Evolutionary conservation across 2,797 vertebrate species (phyloP).

Genomic region (Lemur catta): DNA sequence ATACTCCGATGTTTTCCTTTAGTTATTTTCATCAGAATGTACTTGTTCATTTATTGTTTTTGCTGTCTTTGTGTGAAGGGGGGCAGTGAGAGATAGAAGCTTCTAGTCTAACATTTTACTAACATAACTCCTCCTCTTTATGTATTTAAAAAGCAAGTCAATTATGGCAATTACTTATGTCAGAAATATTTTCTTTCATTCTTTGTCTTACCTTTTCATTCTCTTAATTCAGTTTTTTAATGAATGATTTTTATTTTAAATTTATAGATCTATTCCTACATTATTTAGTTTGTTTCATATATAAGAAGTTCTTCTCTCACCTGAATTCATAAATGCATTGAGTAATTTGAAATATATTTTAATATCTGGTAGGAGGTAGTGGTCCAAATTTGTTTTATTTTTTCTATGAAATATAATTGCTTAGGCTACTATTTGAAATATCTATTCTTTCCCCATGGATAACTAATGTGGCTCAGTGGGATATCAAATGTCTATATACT

Average conservation of each 20-base stretch:
- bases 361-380: neutral
- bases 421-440: neutral
- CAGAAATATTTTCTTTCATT: neutral
- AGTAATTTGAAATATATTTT: neutral
- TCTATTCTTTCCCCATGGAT: neutral
- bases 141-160: neutral
- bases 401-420: neutral
- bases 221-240: neutral
- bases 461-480: neutral
- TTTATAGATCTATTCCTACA: neutral
- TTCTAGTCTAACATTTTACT: neutral
- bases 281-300: neutral
- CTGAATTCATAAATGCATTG: neutral
- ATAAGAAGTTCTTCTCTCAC: neutral
- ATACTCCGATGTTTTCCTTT: neutral
- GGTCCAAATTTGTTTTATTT: neutral
- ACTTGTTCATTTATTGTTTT: neutral
- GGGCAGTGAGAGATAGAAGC: neutral
- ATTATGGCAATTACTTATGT: neutral
- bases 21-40: neutral
- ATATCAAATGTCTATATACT: neutral
- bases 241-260: neutral
- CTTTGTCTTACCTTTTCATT: neutral
- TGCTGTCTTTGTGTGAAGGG: neutral
- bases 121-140: neutral